Evolutionary conservation across 2,797 vertebrate species (phyloP).

Genomic region (Pitangus sulphuratus): DNA sequence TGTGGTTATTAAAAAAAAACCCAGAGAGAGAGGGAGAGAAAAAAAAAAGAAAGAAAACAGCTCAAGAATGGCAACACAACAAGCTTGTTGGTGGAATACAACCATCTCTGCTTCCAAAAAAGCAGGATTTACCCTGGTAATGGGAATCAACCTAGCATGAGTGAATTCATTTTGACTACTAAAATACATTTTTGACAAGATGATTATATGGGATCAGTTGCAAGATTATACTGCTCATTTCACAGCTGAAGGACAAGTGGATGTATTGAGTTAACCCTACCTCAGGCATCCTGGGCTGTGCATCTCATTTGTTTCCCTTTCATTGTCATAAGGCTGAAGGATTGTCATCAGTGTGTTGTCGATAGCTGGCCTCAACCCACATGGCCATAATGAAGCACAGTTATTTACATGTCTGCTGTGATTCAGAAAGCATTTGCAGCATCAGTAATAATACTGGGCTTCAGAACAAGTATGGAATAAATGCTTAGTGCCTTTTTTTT

Average conservation of each 20-base stretch:
- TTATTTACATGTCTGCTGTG: background rate
- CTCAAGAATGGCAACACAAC: background rate
- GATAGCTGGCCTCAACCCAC: background rate
- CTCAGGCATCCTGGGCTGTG: background rate
- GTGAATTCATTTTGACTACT: constrained; percentile 60
- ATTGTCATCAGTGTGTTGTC: background rate
- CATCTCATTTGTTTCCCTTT: background rate
- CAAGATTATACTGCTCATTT: constrained; percentile 51
- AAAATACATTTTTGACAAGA: constrained; percentile 53
- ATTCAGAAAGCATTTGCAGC: background rate
- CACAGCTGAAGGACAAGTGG: constrained; percentile 39
- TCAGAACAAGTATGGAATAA: constrained; percentile 20
- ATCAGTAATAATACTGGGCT: background rate
- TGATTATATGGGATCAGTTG: constrained; percentile 39
- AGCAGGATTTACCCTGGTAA: background rate
- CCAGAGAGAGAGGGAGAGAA: too few species aligned
- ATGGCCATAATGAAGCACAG: background rate
- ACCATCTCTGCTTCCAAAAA: background rate
- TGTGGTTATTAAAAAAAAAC: background rate
- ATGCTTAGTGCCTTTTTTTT: background rate
- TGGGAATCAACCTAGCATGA: constrained; percentile 38
- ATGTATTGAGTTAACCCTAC: background rate
- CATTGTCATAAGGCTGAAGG: background rate
- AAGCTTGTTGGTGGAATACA: constrained; percentile 14
- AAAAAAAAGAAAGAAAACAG: background rate